Evolutionary conservation across 2,113 vertebrate species (phyloP).

Genomic region (Ia io): DNA sequence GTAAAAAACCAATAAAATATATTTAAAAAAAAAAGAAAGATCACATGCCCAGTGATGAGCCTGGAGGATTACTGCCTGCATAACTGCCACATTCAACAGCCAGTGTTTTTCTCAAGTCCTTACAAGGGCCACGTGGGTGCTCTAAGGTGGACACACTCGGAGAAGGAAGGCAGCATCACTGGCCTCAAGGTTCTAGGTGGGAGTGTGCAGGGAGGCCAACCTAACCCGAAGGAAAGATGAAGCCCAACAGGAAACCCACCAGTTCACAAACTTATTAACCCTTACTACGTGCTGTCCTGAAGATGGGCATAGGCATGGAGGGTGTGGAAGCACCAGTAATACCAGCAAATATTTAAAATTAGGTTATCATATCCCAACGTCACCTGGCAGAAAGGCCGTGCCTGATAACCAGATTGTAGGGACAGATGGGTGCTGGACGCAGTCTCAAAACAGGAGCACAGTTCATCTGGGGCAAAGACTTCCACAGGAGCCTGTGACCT

Average conservation of each 20-base stretch:
- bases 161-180: not conserved
- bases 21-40: not conserved
- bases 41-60: not conserved
- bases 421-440: not conserved
- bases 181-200: not conserved
- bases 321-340: not conserved
- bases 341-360: too few relatives aligned
- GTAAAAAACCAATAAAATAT: too few relatives aligned
- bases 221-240: not conserved
- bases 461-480: not conserved
- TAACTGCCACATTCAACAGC: not conserved
- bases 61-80: not conserved
- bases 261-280: not conserved
- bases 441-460: not conserved
- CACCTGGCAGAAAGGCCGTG: too few relatives aligned
- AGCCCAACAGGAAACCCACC: not conserved
- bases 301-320: not conserved
- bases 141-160: not conserved
- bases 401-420: too few relatives aligned
- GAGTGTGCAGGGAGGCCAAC: not conserved
- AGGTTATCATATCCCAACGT: too few relatives aligned
- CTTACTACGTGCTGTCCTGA: not conserved
- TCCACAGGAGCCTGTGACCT: not conserved
- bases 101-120: not conserved
- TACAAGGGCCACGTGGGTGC: not conserved